Conservation (phyloP, 2,797 vertebrate species). For the Brachymystax lenok region DNA sequence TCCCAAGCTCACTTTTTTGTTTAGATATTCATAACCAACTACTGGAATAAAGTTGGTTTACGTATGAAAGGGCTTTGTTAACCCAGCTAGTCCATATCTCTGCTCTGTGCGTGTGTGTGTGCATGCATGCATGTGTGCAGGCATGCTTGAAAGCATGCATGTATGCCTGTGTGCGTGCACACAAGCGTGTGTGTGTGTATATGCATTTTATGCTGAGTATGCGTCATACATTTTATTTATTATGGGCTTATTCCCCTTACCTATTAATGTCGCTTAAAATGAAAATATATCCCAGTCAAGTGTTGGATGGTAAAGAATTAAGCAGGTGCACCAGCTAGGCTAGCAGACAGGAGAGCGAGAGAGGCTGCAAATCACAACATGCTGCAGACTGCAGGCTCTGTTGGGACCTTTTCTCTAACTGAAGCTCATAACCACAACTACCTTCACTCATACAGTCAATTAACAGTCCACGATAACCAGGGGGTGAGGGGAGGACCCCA, state of each 20-base stretch:
- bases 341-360: conserved; percentile 43
- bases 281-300: conserved; percentile 70
- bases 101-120: conserved; percentile 1
- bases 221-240: conserved; percentile 63
- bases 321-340: conserved; percentile 53
- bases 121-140: background rate
- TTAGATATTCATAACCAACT: conserved; percentile 25
- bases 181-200: background rate
- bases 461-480: conserved; percentile 68
- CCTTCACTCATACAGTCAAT: conserved; percentile 32
- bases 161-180: background rate
- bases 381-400: conserved; percentile 57
- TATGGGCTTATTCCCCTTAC: conserved; percentile 52
- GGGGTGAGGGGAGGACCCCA: conserved; percentile 43
- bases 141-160: too few relatives aligned
- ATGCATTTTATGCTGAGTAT: conserved; percentile 53
- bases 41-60: conserved; percentile 32
- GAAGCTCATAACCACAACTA: conserved; percentile 47
- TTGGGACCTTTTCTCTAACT: conserved; percentile 58
- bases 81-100: background rate
- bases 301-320: conserved; percentile 56
- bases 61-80: conserved; percentile 15
- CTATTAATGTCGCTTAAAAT: conserved; percentile 72
- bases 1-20: conserved; percentile 21
- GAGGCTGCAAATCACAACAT: conserved; percentile 62